A percentile compares a stretch with the other conserved stretches of the same genome.
These are phyloP conservation scores for Epizoanthus rinbou DNA, from an alignment of 92 coral and sea anemone genomes.

Conservation along the genomic window DNA sequence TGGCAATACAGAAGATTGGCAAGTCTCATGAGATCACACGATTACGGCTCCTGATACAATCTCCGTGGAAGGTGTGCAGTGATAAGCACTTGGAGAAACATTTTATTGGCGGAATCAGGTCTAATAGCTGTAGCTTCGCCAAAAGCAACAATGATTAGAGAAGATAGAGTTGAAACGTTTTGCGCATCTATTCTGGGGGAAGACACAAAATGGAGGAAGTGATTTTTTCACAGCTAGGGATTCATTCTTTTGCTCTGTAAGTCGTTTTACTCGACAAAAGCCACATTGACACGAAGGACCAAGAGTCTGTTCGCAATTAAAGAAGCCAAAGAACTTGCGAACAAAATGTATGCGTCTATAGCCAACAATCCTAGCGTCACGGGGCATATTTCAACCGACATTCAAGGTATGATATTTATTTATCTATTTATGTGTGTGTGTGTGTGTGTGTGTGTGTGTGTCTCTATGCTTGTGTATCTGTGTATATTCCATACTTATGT, in stretches of 20 bases:
- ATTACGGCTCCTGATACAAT: not conserved
- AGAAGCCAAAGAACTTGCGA: not conserved
- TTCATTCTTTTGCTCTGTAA: not conserved
- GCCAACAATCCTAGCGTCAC: not conserved
- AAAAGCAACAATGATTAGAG: not conserved
- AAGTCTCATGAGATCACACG: not conserved
- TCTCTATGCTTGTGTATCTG: not conserved
- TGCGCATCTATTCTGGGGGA: not conserved
- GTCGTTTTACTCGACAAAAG: not conserved
- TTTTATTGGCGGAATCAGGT: not conserved
- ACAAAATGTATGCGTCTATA: constrained; percentile 5
- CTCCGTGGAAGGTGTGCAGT: not conserved
- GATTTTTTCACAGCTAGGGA: not conserved
- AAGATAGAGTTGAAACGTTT: not conserved
- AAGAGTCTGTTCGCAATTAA: not conserved
- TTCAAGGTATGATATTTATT: not conserved
- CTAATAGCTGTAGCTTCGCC: not conserved
- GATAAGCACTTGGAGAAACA: not conserved
- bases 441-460: too few species aligned
- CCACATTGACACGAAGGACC: not conserved
- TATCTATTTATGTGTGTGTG: too few species aligned
- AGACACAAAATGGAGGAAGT: not conserved
- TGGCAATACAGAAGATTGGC: not conserved
- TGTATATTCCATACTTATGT: not conserved
- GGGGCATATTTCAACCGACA: not conserved